Conservation (phyloP, 2,797 vertebrate genomes). For the Babyrousa celebensis region DNA sequence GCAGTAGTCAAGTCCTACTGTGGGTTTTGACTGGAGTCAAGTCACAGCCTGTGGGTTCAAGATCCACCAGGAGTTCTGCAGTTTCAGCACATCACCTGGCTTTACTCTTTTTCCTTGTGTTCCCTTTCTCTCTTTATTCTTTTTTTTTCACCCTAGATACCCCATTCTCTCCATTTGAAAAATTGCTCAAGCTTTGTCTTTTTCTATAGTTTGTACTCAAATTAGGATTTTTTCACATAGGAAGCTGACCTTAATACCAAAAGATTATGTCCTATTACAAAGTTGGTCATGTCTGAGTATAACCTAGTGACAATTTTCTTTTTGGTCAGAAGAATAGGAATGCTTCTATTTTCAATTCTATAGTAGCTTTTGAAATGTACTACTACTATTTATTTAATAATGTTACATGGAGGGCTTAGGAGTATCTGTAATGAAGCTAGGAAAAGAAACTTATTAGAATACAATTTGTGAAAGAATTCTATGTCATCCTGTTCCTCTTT, state of each 20-base stretch:
- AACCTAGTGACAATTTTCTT: not conserved
- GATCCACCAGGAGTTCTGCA: no score
- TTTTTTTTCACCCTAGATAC: not conserved
- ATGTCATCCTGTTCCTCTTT: not conserved
- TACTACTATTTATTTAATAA: not conserved
- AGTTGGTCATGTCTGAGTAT: not conserved
- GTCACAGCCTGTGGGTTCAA: no score
- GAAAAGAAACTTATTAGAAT: not conserved
- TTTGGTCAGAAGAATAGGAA: not conserved
- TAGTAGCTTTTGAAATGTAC: not conserved
- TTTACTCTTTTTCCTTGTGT: not conserved
- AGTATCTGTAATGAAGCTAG: not conserved
- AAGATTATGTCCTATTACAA: not conserved
- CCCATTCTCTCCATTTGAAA: not conserved
- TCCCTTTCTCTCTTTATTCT: not conserved
- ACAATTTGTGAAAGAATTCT: constrained; percentile 15
- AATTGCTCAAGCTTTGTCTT: constrained; percentile 1
- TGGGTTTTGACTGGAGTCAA: no score
- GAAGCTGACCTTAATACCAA: not conserved
- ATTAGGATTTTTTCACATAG: not conserved
- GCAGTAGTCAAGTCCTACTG: no score
- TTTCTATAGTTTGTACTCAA: not conserved
- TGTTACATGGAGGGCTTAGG: not conserved
- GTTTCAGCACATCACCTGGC: not conserved
- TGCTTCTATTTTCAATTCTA: constrained; percentile 52